A percentile compares a stretch with the other conserved stretches of the same genome.
phyloP scores from a whole-genome alignment of 2,797 vertebrate genomes.

The Peromyscus aztecus region DNA sequence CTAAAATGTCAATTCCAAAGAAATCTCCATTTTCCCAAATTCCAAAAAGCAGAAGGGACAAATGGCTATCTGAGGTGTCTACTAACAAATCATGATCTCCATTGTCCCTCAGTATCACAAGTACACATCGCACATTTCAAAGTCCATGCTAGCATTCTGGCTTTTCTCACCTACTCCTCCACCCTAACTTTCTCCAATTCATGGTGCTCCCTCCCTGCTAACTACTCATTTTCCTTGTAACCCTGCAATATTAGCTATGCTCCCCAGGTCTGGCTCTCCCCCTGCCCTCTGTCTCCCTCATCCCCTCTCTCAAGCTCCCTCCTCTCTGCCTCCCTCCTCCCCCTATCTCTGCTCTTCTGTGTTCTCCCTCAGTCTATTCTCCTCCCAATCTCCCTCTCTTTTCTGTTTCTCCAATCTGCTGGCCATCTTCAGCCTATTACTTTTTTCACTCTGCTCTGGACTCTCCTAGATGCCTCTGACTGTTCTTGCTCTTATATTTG shows the following conservation, averaged over 20 bases:
- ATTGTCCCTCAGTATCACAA: background rate
- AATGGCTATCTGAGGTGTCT: too few species aligned
- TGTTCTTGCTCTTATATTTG: background rate
- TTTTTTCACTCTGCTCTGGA: background rate
- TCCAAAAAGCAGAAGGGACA: background rate
- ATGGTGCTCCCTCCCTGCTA: background rate
- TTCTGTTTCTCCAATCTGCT: background rate
- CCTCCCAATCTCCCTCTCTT: background rate
- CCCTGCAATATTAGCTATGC: background rate
- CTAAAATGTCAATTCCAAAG: background rate
- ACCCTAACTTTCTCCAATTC: background rate
- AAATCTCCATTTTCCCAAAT: background rate
- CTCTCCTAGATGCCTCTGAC: background rate
- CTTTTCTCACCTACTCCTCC: background rate
- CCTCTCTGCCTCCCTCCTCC: too few species aligned
- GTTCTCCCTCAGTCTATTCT: background rate
- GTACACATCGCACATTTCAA: background rate
- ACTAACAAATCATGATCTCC: background rate
- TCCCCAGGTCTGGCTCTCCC: too few species aligned
- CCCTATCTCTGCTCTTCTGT: background rate
- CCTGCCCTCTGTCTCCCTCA: background rate
- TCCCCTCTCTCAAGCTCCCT: too few species aligned
- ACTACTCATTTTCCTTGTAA: background rate
- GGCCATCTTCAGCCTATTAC: background rate
- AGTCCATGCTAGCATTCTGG: background rate